Evolutionary conservation across 2,797 vertebrate genomes (phyloP).

Genomic region (Distichodus sexfasciatus): DNA sequence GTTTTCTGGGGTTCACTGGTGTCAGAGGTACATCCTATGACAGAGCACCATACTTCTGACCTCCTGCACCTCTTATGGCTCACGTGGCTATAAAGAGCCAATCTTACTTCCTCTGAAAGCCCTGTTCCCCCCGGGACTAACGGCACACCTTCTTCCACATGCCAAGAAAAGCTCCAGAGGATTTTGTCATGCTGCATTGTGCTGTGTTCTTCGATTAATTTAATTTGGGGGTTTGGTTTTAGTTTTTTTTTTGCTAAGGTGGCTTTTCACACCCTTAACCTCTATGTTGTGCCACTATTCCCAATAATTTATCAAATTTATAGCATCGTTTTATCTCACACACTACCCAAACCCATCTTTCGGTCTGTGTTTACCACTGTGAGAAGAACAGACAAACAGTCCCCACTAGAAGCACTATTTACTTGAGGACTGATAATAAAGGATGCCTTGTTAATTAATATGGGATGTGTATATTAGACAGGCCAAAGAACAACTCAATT

Average conservation of each 20-base stretch:
- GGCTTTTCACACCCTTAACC: neutral
- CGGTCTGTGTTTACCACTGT: too few relatives aligned
- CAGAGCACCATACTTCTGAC: conserved; percentile 32
- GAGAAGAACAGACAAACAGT: neutral
- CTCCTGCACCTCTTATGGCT: conserved; percentile 22
- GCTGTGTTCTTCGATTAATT: neutral
- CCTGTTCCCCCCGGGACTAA: conserved; percentile 37
- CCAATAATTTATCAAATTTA: neutral
- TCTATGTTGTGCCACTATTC: neutral
- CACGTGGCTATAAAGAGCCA: conserved; percentile 32
- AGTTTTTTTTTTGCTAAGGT: conserved; percentile 7
- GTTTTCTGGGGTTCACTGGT: conserved; percentile 30
- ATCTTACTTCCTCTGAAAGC: conserved; percentile 26
- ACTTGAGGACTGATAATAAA: neutral
- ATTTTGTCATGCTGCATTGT: conserved; percentile 37
- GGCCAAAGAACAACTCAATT: neutral
- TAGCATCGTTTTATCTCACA: too few relatives aligned
- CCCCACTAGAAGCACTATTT: neutral
- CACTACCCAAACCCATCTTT: too few relatives aligned
- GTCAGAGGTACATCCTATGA: conserved; percentile 33
- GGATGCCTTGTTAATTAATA: neutral
- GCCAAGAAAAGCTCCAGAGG: conserved; percentile 35
- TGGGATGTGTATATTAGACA: neutral
- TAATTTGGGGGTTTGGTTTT: conserved; percentile 3
- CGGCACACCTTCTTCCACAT: conserved; percentile 18